These are phyloP conservation scores for Coregonus clupeaformis DNA, from an alignment of 2,113 vertebrate genomes.

Conservation along the genomic window DNA sequence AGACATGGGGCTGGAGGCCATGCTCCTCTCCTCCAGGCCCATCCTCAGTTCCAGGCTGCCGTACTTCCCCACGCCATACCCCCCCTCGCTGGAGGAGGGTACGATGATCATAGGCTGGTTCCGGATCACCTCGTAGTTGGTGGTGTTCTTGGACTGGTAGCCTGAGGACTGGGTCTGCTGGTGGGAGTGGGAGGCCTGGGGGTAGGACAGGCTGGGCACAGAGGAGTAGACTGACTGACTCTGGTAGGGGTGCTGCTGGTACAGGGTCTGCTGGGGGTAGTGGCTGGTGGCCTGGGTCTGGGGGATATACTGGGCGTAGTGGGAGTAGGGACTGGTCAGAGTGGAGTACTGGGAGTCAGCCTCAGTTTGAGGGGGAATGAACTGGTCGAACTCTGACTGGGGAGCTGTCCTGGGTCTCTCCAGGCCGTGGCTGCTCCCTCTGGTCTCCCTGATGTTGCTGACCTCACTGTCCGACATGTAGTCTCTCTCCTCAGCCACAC, in stretches of 20 bases:
- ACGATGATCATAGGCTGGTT: constrained; percentile 94
- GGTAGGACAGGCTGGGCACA: constrained; percentile 82
- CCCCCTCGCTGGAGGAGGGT: constrained; percentile 86
- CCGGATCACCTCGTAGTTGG: constrained; percentile 93
- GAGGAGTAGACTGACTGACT: constrained; percentile 83
- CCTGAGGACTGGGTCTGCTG: constrained; percentile 81
- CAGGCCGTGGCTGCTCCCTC: constrained; percentile 82
- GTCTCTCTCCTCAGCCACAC: constrained; percentile 96
- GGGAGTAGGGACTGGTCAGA: constrained; percentile 88
- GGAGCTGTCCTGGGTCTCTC: constrained; percentile 94
- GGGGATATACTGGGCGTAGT: constrained; percentile 88
- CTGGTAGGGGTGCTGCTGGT: constrained; percentile 92
- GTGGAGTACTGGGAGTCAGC: constrained; percentile 90
- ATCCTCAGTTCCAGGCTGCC: constrained; percentile 90
- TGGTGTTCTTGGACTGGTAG: constrained; percentile 91
- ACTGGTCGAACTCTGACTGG: constrained; percentile 92
- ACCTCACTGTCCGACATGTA: constrained; percentile 99
- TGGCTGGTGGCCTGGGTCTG: constrained; percentile 90
- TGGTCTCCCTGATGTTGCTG: constrained; percentile 86
- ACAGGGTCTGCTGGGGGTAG: constrained; percentile 87
- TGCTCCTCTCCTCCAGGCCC: constrained; percentile 91
- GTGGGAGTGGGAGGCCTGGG: constrained; percentile 75
- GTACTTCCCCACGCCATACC: constrained; percentile 89
- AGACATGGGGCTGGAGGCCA: constrained; percentile 95
- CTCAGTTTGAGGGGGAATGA: constrained; percentile 92